A percentile compares a stretch with the other conserved stretches of the same genome.
phyloP scores from a whole-genome alignment of 2,888 invertebrate genomes.

The Bombylius major region DNA sequence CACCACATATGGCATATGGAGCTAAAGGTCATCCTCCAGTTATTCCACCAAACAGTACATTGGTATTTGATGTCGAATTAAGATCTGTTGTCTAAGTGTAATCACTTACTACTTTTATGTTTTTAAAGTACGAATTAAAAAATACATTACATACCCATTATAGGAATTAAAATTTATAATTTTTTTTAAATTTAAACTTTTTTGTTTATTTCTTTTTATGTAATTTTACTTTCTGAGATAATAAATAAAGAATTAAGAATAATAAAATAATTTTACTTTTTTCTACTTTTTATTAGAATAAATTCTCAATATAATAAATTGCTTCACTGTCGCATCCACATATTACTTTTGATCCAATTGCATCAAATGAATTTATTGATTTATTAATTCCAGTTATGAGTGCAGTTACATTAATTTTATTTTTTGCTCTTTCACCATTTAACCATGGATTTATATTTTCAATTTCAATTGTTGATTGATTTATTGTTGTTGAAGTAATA shows the following conservation, averaged over 20 bases:
- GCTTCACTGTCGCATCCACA: conserved; percentile 86
- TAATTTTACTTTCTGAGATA: too few species aligned
- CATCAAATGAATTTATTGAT: conserved; percentile 70
- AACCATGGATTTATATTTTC: conserved; percentile 47
- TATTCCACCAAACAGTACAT: conserved; percentile 77
- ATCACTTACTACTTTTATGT: too few species aligned
- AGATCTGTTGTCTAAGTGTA: conserved; percentile 47
- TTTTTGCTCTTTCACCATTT: conserved; percentile 53
- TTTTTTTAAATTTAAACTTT: too few species aligned
- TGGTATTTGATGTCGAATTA: conserved; percentile 83
- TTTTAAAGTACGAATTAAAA: too few species aligned
- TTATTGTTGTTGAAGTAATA: neutral
- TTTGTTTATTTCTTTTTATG: too few species aligned
- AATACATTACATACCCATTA: too few species aligned
- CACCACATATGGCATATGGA: conserved; percentile 74
- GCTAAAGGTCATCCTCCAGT: conserved; percentile 64
- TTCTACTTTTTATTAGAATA: conserved; percentile 18
- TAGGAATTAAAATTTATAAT: too few species aligned
- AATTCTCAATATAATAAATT: conserved; percentile 62
- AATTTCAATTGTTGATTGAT: neutral
- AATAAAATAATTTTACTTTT: too few species aligned
- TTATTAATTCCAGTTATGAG: conserved; percentile 63
- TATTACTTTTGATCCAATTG: conserved; percentile 58
- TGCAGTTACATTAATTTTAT: conserved; percentile 43
- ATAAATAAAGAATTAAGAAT: too few species aligned